Base-by-base conservation (phyloP, 2,888 invertebrate species). In the Patella caerulea region DNA sequence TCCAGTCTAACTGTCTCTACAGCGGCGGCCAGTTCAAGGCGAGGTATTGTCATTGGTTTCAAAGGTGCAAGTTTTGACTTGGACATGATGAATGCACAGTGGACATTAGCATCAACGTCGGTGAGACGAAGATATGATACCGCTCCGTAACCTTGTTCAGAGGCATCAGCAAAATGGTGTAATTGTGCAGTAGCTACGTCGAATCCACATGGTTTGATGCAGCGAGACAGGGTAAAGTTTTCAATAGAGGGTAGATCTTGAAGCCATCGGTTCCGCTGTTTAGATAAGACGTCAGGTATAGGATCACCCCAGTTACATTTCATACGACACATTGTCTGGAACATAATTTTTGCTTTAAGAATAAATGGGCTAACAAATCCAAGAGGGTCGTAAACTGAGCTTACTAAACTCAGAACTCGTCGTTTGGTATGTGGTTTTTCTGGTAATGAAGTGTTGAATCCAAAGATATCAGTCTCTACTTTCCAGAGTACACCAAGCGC, bases 401-500 rank as follows among this genome's bases (percentile, higher is more conserved):
- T 34, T 34, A 56, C 45, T n/a, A 74, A 15, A 74, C 55, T 74
- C 2, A 34, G 34, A 34, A 34, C 24, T 24, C 34, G 2, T 34
- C 34, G 34, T 34, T 34, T 34, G 34, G 34, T 34, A 24, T 54
- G 54, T 72, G 75, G 74, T 29, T 71, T 71, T 11, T 79, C 59
- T 34, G 73, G 55, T 1, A 71, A 24, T 2, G 53, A 9, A 55
- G 71, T 71, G 11, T 24, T 74, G 65, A 78, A 82, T 0, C 75
- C 55, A 65, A 83, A 80, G 45, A 3, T 12, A 72, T 80, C 81
- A 11, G 72, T 45, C 14, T 76, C 75, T 14, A 71, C 70, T 54
- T 75, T 56, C 83, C 82, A 82, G 2, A 54, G 71, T 7, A 82
- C 34, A 7, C 82, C 82, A 14, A 83, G 79, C 5, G 82, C 72